Evolutionary conservation across 2,113 vertebrate species (phyloP), one percentile per base, ranked within the genome.

Genomic region (Nannobrachium achirus): DNA sequence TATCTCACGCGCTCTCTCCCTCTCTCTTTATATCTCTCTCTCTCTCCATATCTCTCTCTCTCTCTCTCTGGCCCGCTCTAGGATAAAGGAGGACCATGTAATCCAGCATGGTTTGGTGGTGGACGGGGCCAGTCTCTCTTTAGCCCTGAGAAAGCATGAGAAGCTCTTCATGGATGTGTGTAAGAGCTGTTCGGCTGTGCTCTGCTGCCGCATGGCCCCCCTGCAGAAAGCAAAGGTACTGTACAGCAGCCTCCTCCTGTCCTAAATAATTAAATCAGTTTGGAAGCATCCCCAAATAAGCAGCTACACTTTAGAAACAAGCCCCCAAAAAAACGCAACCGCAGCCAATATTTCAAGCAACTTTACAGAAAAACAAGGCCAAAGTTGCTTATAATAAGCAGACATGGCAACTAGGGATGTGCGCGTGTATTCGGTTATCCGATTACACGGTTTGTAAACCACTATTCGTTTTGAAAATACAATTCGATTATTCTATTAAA

Each of bases 191-290:
- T 95, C 95, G 0, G 98, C 96, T 2, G 98, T 99, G 46, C 86
- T 99, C 48, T 99, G 98, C 86, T 99, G 98, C 88, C 95, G 97
- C 71, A 98, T 99, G 98, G 96, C 98, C 19, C 98, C 98, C 0
- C 92, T 99, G 68, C 98, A 99, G 89, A 99, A 99, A 90, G 97
- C 96, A 52, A 98, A 99, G 94, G 97, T 96, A 90, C 73, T 81
- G 42, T 13, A 61, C 48, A 15, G 38, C 42, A 8, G 19, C 52
- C 44, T 6, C 14, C 14, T 13, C 63, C 93, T 96, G 50, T n/a
- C n/a, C n/a, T n/a, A n/a, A n/a, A n/a, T n/a, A n/a, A n/a, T n/a
- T n/a, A n/a, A n/a, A n/a, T n/a, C n/a, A n/a, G n/a, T n/a, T n/a
- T n/a, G n/a, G n/a, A n/a, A n/a, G n/a, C n/a, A n/a, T n/a, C n/a